Evolutionary conservation across 2,888 invertebrate species (phyloP), one percentile per base, ranked within the genome.

Genomic region (Megaustenia siamemsis): DNA sequence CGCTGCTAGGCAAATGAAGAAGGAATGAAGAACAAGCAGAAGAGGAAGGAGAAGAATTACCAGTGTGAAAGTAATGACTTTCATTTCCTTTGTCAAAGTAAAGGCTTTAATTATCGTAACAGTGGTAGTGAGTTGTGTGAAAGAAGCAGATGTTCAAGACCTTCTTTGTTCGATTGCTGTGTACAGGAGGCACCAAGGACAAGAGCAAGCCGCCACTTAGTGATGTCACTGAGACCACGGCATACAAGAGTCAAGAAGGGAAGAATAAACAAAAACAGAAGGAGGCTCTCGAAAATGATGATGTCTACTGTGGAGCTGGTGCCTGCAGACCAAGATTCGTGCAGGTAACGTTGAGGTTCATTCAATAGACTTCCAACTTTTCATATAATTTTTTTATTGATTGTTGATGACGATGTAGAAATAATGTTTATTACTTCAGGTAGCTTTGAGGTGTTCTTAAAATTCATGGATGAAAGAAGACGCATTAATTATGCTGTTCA

Each of bases 261-360:
- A 60, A 60, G 18, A 60, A 60, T 10, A 15, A 60, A 4, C n/a
- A 60, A n/a, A 60, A n/a, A 60, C 2, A n/a, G 21, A 60, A 60
- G n/a, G 60, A 60, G 6, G 60, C 6, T 6, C n/a, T 32, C 1
- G 12, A 28, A 18, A 15, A 28, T n/a, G 69, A 69, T 24, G 69
- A 69, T 21, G 40, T 69, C 10, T 69, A 69, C 69, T 69, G 69
- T 15, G 69, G 69, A 38, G 1, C 40, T 40, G 69, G 69, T 40
- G 38, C 69, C 4, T 69, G 69, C 40, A 69, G 69, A 40, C 69
- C 69, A 69, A 2, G 21, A 5, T 5, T 69, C 8, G 3, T 40
- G 4, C 69, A 69, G 69, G 69, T 40, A 24, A 28, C 2, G 4
- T 60, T 60, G 3, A 56, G 18, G 5, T 63, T 24, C 60, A 15